phyloP scores from a whole-genome alignment of 2,797 vertebrate genomes.

The Darevskia nairensis region DNA sequence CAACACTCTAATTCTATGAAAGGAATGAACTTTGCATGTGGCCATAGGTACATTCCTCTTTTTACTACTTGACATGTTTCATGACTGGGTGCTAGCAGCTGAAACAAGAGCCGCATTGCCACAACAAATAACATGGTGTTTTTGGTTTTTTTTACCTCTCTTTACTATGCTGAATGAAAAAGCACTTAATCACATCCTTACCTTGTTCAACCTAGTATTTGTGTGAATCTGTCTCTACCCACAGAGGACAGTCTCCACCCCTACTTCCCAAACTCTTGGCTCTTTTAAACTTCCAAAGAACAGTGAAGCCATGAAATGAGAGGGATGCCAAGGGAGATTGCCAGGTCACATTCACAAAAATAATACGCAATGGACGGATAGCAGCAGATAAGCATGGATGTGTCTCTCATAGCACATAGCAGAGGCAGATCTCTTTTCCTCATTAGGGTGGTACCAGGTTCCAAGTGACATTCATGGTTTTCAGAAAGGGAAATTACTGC shows the following conservation, averaged over 20 bases:
- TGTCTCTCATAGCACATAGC: not conserved
- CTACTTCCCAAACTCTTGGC: not conserved
- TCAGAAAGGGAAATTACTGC: not conserved
- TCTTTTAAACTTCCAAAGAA: conserved; percentile 33
- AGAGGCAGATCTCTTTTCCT: not conserved
- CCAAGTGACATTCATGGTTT: not conserved
- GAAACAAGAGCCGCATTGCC: not conserved
- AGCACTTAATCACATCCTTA: not conserved
- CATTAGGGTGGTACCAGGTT: not conserved
- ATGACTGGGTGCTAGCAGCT: not conserved
- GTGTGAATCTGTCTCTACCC: not conserved
- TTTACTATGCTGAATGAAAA: not conserved
- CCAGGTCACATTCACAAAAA: not conserved
- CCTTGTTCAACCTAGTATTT: not conserved
- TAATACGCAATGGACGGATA: not conserved
- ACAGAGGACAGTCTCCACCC: not conserved
- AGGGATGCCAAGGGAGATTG: not conserved
- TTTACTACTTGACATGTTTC: not conserved
- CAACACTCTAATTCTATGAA: no score
- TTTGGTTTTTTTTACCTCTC: not conserved
- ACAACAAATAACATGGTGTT: not conserved
- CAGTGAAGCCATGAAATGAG: conserved; percentile 14
- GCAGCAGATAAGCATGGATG: not conserved
- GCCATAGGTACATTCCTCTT: not conserved
- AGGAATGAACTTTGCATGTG: not conserved